Evolutionary conservation across 2,888 invertebrate genomes (phyloP), one percentile per base, ranked within the genome.

Genomic region (Euzetes globulus): DNA sequence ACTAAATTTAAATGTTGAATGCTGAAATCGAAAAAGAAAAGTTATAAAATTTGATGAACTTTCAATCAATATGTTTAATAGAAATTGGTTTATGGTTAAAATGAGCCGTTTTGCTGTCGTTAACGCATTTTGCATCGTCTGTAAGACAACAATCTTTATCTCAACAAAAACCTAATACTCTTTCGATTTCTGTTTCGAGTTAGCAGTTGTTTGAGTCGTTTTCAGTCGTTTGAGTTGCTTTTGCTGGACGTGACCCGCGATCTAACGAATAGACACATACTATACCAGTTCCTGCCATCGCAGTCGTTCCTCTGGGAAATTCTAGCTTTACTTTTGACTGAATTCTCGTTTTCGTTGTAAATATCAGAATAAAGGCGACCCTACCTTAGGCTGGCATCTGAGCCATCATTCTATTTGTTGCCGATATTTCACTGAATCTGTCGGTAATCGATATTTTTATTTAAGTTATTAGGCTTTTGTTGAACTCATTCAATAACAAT

Each of bases 371-470:
- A 33, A 33, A 65, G 25, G 17, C 55, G 25, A n/a, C 25, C 19
- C 19, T 55, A 55, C 55, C 55, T 11, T 6, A 19, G 9, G 22
- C 25, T 47, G 47, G 17, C 29, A 29, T 27, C 58, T n/a, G 22
- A 25, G 27, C 65, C 37, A 41, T 65, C 37, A 37, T 65, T 65
- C 65, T n/a, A 65, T 13, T 65, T 65, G n/a, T 27, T 58, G 58
- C 22, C 65, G n/a, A 65, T n/a, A n/a, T 65, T 65, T 33, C 19
- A 37, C 37, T 65, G n/a, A 65, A 65, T 65, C 19, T 37, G 37
- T 65, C 11, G 29, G 65, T 65, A 37, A 37, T 65, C 65, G 65
- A 65, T 37, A 65, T 65, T 65, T 65, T 65, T 37, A 37, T n/a
- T 65, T 27, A 19, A n/a, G n/a, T 58, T 58, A 22, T 15, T n/a